These are phyloP conservation scores for Pantherophis alleghaniensis DNA, from an alignment of 2,797 vertebrate genomes.

Conservation along the genomic window DNA sequence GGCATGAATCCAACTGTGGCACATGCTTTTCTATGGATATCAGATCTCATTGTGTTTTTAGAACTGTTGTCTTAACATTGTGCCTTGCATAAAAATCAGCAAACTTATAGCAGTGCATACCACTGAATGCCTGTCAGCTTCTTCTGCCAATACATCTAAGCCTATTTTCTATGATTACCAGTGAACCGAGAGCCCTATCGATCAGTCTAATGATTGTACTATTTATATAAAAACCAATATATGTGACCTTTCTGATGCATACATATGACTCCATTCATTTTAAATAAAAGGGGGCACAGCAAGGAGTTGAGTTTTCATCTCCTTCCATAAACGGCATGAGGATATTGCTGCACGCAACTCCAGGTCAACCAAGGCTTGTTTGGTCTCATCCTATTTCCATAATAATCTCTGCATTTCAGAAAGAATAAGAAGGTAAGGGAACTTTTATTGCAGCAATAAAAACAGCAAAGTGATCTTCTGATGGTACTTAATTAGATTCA, in stretches of 20 bases:
- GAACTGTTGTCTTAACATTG: not conserved
- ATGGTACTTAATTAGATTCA: slow-evolving; percentile 72
- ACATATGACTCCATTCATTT: slow-evolving; percentile 61
- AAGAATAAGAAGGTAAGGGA: slow-evolving; percentile 71
- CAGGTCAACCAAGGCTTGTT: slow-evolving; percentile 63
- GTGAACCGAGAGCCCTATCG: slow-evolving; percentile 42
- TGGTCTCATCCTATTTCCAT: slow-evolving; percentile 63
- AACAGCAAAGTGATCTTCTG: slow-evolving; percentile 71
- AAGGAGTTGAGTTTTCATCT: slow-evolving; percentile 59
- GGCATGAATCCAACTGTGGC: slow-evolving; percentile 32
- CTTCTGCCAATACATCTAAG: slow-evolving; percentile 37
- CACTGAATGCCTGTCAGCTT: not conserved
- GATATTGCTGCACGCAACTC: slow-evolving; percentile 56
- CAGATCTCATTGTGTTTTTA: slow-evolving; percentile 43
- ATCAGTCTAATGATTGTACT: slow-evolving; percentile 61
- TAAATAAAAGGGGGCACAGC: slow-evolving; percentile 60
- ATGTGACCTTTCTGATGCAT: slow-evolving; percentile 48
- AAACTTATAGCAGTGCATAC: not conserved
- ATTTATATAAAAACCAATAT: slow-evolving; percentile 63
- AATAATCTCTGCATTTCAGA: slow-evolving; percentile 71
- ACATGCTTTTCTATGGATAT: not conserved
- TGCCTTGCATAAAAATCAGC: not conserved
- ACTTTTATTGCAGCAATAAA: slow-evolving; percentile 71
- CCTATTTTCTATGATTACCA: slow-evolving; percentile 52
- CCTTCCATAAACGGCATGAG: slow-evolving; percentile 48